Base-by-base conservation (phyloP, 2,113 vertebrate species). In the Malurus elegans region DNA sequence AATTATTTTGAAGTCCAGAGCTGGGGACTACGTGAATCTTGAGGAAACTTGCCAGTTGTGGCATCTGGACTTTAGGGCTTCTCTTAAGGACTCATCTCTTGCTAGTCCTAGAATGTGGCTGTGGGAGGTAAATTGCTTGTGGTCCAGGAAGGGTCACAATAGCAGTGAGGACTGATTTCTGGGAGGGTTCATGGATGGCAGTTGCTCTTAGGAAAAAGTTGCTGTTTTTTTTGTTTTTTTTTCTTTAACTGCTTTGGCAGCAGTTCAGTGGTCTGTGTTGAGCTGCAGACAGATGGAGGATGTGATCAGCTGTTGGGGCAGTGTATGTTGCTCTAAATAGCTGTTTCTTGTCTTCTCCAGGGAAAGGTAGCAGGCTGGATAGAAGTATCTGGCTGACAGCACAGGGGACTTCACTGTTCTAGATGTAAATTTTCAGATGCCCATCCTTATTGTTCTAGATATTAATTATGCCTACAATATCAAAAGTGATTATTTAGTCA, bases 231-330 rank as follows among this genome's bases (percentile, higher is more conserved):
- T 80, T 76, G 34, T 34, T 34, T 32, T 76, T 79, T 44, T 54
- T 6, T 0, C 12, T 66, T 79, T 28, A 76, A 75, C 78, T 88
- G 73, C 53, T 79, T 82, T 96, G 90, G 92, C 95, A 87, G 65
- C 56, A 72, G 70, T 89, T 95, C 78, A 79, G 80, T 89, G 84
- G 51, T 91, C 48, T 95, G 69, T 76, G 79, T 90, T 88, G 92
- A 82, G 78, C 81, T 94, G 84, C 4, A 42, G 86, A 87, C 87
- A 96, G 87, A 93, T 91, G 90, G 96, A 96, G 66, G 93, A 93
- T 96, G 95, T 91, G 93, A 93, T 96, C 92, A 95, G 93, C 90
- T 96, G 84, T 87, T 94, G 92, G 85, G 92, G 44, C 90, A 95
- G 81, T 65, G 53, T 96, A 93, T 81, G 84, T 48, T 89, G 51